A percentile compares a stretch with the other conserved stretches of the same genome.
phyloP scores from a whole-genome alignment of 2,797 vertebrate species.

The Tolypeutes matacus region DNA sequence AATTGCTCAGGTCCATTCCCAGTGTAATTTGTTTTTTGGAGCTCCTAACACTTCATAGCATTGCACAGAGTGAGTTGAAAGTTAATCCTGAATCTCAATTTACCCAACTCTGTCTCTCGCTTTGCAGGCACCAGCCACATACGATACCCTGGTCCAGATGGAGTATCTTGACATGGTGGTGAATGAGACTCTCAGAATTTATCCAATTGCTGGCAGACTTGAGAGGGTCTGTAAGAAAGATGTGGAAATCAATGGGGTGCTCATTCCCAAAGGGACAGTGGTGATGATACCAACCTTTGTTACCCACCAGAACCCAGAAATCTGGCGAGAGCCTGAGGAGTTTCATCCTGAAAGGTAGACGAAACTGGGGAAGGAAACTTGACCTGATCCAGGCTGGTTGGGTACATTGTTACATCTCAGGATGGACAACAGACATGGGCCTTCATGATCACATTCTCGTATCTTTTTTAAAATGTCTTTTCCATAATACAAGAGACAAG shows the following conservation, averaged over 20 bases:
- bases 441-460: neutral
- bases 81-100: neutral
- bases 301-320: constrained; percentile 75
- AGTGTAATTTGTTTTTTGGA: neutral
- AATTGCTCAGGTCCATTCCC: neutral
- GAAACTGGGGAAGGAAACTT: rapidly evolving
- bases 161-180: constrained; percentile 89
- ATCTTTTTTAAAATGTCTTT: neutral
- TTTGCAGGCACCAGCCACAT: constrained; percentile 84
- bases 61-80: neutral
- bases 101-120: neutral
- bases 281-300: constrained; percentile 70
- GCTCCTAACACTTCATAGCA: neutral
- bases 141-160: constrained; percentile 83
- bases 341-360: constrained; percentile 90
- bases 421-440: neutral
- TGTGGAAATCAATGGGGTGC: constrained; percentile 85
- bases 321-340: constrained; percentile 87
- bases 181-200: constrained; percentile 85
- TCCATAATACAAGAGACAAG: neutral
- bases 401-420: neutral
- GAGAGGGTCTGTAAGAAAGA: constrained; percentile 88
- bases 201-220: constrained; percentile 80
- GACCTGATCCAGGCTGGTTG: neutral
- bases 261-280: constrained; percentile 84